These are phyloP conservation scores for Tragelaphus imberbis DNA, from an alignment of 2,113 vertebrate genomes.

Conservation along the genomic window DNA sequence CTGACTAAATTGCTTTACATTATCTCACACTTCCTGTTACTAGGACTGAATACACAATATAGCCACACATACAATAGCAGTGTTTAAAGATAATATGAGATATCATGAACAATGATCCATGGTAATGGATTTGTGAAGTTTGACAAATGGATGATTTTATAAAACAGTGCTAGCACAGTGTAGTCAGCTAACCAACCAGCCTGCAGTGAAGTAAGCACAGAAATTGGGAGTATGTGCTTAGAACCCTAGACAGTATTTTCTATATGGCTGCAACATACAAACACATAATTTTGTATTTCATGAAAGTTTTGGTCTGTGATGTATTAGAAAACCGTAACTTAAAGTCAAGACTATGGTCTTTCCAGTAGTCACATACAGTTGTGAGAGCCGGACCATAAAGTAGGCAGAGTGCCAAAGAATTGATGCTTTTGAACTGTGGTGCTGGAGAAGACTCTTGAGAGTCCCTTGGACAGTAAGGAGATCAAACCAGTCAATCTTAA, in stretches of 20 bases:
- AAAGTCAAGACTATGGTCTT: not conserved
- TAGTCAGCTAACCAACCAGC: not conserved
- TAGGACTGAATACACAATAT: not conserved
- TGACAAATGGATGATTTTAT: not conserved
- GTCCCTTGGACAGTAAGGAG: not conserved
- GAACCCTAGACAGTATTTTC: not conserved
- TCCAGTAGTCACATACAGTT: not conserved
- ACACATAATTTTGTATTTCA: not conserved
- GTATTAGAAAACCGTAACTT: not conserved
- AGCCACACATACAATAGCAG: not conserved
- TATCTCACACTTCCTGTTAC: not conserved
- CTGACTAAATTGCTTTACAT: not conserved
- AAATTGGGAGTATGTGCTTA: not conserved
- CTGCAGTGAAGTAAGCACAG: not conserved
- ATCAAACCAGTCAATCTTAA: not conserved
- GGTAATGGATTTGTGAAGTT: not conserved
- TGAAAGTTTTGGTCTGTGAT: not conserved
- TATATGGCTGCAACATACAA: not conserved
- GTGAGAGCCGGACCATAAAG: not conserved
- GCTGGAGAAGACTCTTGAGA: not conserved
- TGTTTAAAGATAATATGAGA: not conserved
- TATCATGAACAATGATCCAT: not conserved
- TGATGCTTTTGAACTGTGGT: not conserved
- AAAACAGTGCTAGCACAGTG: not conserved
- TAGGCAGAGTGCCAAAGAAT: not conserved